Base-by-base conservation (phyloP, 2,888 invertebrate genomes). In the Beris chalybata region DNA sequence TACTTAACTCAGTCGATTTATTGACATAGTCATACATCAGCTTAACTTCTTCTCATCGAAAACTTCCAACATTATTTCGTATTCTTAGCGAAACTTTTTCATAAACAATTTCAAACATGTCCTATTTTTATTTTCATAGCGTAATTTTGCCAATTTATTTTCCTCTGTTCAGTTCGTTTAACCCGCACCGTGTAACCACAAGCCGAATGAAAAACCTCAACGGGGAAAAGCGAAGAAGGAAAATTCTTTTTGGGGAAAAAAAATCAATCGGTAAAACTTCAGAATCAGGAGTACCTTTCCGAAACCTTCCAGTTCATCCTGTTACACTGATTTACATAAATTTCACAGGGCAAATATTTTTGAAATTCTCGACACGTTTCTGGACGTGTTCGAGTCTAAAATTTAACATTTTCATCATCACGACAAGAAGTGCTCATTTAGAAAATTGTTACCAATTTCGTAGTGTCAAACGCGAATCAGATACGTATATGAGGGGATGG, bases 371-470 rank as follows among this genome's bases (percentile, higher is more conserved):
- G 12, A n/a, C 61, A 61, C 61, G 61, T 52, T 22, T 15, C 43
- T 22, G 61, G 50, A 61, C 61, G 61, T 61, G 61, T 61, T 61
- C 61, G 32, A 61, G 61, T 61, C 61, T 43, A 61, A 52, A 61
- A 61, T 61, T 61, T 61, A 50, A 50, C 61, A 61, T 61, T 61
- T 61, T 61, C 61, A 61, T 61, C 61, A 22, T 61, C 61, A 22
- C 50, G 38, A 61, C 61, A 61, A 61, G 61, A 61, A 61, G 61
- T 52, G 61, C 61, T 61, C 61, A 61, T 61, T 61, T 61, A 61
- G 61, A 61, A 61, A 61, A 61, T 61, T 61, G 61, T 47, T 61
- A 50, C 61, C 61, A 61, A 61, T 61, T 61, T 61, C n/a, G 52
- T 50, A 61, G 61, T 59, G 59, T 61, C 61, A 61, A 61, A 61